These are phyloP conservation scores for Nyctibius grandis DNA, from an alignment of 2,797 vertebrate genomes.

Conservation along the genomic window DNA sequence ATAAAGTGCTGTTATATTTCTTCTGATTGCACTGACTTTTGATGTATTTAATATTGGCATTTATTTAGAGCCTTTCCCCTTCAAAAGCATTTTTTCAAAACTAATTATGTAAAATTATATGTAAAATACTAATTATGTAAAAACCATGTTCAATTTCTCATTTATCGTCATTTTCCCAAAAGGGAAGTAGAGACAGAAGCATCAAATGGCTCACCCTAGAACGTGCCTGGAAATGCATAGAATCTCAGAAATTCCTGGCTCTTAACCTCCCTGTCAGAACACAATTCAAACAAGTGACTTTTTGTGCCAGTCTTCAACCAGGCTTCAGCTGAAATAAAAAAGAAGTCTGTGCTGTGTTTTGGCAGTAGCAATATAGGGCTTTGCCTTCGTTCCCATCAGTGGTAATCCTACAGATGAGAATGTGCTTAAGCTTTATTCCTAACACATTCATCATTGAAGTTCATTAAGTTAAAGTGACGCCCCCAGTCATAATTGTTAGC, in stretches of 20 bases:
- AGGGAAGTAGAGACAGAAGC: background rate
- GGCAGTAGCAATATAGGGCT: background rate
- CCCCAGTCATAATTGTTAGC: background rate
- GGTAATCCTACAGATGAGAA: background rate
- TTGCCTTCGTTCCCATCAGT: background rate
- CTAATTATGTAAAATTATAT: background rate
- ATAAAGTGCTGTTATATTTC: background rate
- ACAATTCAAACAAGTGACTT: too few species aligned
- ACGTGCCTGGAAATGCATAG: background rate
- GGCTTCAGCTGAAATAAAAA: background rate
- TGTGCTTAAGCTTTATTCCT: background rate
- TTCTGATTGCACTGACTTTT: background rate
- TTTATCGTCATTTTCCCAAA: background rate
- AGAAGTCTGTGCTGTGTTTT: background rate
- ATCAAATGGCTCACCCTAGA: background rate
- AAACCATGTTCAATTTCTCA: rapidly evolving
- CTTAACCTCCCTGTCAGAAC: background rate
- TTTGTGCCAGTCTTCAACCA: background rate
- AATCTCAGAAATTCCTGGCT: background rate
- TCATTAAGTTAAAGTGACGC: background rate
- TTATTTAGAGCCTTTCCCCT: background rate
- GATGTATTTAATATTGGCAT: background rate
- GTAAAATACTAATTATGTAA: background rate
- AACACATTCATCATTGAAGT: background rate
- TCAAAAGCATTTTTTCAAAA: background rate